These are phyloP conservation scores for Raphicerus campestris DNA, from an alignment of 2,113 vertebrate genomes.

Conservation along the genomic window DNA sequence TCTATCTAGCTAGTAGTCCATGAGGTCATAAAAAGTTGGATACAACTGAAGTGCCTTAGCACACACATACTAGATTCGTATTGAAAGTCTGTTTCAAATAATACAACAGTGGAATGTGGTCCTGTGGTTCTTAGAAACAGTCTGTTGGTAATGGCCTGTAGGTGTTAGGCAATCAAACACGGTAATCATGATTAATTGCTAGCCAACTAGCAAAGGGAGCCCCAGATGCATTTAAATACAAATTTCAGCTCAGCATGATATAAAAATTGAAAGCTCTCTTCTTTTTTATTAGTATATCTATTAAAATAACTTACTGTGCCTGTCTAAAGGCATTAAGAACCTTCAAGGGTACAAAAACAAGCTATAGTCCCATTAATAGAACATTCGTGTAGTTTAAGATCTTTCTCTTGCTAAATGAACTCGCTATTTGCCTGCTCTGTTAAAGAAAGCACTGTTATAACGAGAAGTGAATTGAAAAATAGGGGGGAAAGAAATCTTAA, in stretches of 20 bases:
- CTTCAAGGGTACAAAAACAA: conserved; percentile 1
- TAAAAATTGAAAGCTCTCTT: neutral
- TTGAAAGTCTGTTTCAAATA: neutral
- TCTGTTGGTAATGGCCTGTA: neutral
- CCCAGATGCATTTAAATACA: conserved; percentile 19
- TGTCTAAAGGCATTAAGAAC: neutral
- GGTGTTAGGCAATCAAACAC: neutral
- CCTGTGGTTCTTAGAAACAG: neutral
- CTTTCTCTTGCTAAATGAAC: neutral
- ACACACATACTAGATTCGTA: neutral
- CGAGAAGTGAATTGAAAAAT: neutral
- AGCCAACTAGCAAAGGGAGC: neutral
- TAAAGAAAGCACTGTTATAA: neutral
- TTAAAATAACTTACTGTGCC: conserved; percentile 25
- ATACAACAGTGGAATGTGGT: neutral
- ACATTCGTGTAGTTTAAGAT: neutral
- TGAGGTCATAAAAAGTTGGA: neutral
- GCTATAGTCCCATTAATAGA: neutral
- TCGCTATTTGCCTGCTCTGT: neutral
- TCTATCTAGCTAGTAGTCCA: neutral
- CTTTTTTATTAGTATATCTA: conserved; percentile 40
- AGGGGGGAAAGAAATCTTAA: neutral
- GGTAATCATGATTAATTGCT: conserved; percentile 56
- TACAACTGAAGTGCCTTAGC: neutral
- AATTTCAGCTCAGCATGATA: neutral